These are phyloP conservation scores for Protodeltote pygarga DNA, from an alignment of 2,888 invertebrate species.

Conservation along the genomic window DNA sequence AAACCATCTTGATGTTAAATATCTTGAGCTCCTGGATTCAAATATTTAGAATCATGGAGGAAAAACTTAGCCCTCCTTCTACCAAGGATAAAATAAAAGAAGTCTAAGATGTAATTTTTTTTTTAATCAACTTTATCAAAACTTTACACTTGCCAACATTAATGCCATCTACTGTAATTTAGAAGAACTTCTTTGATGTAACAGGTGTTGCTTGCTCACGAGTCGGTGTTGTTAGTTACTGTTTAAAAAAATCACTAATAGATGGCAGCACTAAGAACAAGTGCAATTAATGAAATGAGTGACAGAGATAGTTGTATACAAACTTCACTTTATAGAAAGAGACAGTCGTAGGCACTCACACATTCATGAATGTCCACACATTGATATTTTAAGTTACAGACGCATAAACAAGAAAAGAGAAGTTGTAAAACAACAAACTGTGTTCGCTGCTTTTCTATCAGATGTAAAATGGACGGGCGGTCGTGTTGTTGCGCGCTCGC, in stretches of 20 bases:
- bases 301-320: slow-evolving; percentile 57
- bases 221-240: not conserved
- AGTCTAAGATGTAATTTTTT: too few species aligned
- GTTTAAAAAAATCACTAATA: slow-evolving; percentile 38
- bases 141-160: not conserved
- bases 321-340: slow-evolving; percentile 45
- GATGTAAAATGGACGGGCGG: slow-evolving; percentile 86
- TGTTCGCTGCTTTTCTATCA: slow-evolving; percentile 82
- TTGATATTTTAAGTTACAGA: slow-evolving; percentile 65
- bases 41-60: too few species aligned
- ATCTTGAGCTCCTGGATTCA: too few species aligned
- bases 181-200: slow-evolving; percentile 1
- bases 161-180: slow-evolving; percentile 36
- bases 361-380: slow-evolving; percentile 59
- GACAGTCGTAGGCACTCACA: slow-evolving; percentile 60
- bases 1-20: too few species aligned
- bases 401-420: slow-evolving; percentile 84
- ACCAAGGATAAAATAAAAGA: too few species aligned
- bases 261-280: slow-evolving; percentile 61
- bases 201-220: slow-evolving; percentile 7
- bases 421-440: slow-evolving; percentile 86
- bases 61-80: too few species aligned
- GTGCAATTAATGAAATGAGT: slow-evolving; percentile 62
- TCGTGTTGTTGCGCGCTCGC: slow-evolving; percentile 82
- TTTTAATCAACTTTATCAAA: not conserved